A percentile compares a stretch with the other conserved stretches of the same genome.
These are phyloP conservation scores for Mus musculus DNA, from an alignment of 2,113 vertebrate species.

Conservation along the genomic window GRCm39 chr3:37467001-37467500, in stretches of 20 bases:
- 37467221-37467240: neutral
- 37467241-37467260: neutral
- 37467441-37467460: neutral
- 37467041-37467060: neutral
- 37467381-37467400: slow-evolving; percentile 3
- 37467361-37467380: neutral
- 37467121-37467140: neutral
- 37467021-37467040: neutral
- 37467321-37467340: neutral
- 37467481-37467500: neutral
- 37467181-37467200: neutral
- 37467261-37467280: too few species aligned
- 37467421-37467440: neutral
- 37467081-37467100: neutral
- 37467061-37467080: neutral
- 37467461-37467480: neutral
- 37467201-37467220: too few species aligned
- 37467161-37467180: neutral
- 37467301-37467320: neutral
- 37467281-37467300: neutral
- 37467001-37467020: slow-evolving; percentile 1
- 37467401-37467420: neutral
- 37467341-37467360: neutral
- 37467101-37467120: neutral
- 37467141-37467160: neutral